Conservation (phyloP, 2,888 invertebrate genomes). For the Agonopterix subpropinquella region DNA sequence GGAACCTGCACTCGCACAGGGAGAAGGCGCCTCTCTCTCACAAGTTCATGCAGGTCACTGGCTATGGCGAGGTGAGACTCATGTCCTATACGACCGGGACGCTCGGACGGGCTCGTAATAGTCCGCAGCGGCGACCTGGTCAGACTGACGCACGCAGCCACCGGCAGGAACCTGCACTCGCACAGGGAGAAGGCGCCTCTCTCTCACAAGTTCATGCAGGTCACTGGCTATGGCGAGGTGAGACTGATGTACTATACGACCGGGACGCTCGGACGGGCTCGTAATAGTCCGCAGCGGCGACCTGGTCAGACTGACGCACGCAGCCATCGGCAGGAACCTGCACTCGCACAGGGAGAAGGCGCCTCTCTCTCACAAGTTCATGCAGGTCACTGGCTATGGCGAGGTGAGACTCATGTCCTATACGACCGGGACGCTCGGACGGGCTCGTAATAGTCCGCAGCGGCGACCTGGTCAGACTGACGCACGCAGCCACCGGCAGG, state of each 20-base stretch:
- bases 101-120: slow-evolving; percentile 43
- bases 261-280: slow-evolving; percentile 42
- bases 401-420: slow-evolving; percentile 73
- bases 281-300: slow-evolving; percentile 87
- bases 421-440: slow-evolving; percentile 58
- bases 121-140: slow-evolving; percentile 92
- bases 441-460: slow-evolving; percentile 78
- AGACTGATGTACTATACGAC: slow-evolving; percentile 40
- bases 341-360: slow-evolving; percentile 94
- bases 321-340: slow-evolving; percentile 88
- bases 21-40: slow-evolving; percentile 92
- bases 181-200: slow-evolving; percentile 93
- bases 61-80: slow-evolving; percentile 87
- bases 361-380: slow-evolving; percentile 91
- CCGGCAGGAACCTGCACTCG: slow-evolving; percentile 92
- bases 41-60: slow-evolving; percentile 94
- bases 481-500: slow-evolving; percentile 87
- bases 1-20: slow-evolving; percentile 94
- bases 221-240: slow-evolving; percentile 95
- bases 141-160: slow-evolving; percentile 89
- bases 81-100: slow-evolving; percentile 54
- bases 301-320: slow-evolving; percentile 90
- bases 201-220: slow-evolving; percentile 92
- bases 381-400: slow-evolving; percentile 95
- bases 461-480: slow-evolving; percentile 92